Evolutionary conservation across 2,113 vertebrate species (phyloP).

Genomic region (Raja brachyura): DNA sequence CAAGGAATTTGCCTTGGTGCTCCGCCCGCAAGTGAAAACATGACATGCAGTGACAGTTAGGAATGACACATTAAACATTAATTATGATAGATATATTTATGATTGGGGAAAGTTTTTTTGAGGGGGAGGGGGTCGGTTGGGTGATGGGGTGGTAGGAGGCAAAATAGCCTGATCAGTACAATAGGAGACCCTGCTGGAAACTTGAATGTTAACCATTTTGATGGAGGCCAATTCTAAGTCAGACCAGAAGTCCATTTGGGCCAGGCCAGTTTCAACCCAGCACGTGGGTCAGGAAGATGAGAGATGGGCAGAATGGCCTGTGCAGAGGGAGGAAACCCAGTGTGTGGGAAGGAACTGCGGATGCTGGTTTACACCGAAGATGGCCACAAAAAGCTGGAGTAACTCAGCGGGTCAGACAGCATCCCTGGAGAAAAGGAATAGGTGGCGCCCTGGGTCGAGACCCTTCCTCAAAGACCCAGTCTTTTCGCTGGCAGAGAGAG

Average conservation of each 20-base stretch:
- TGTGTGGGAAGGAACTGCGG: too few species aligned
- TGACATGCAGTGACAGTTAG: too few species aligned
- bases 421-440: too few species aligned
- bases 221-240: background rate
- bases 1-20: too few species aligned
- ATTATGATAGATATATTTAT: background rate
- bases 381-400: too few species aligned
- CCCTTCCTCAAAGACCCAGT: too few species aligned
- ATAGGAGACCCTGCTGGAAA: background rate
- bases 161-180: background rate
- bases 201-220: background rate
- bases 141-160: background rate
- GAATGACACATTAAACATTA: too few species aligned
- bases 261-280: background rate
- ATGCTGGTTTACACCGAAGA: too few species aligned
- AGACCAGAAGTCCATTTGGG: background rate
- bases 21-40: too few species aligned
- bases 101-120: background rate
- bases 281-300: background rate
- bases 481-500: background rate
- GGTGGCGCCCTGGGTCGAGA: too few species aligned
- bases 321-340: background rate
- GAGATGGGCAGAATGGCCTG: background rate
- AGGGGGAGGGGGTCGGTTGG: too few species aligned
- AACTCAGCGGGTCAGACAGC: too few species aligned